Base-by-base conservation (phyloP, 2,888 invertebrate genomes). In the Nysson spinosus region DNA sequence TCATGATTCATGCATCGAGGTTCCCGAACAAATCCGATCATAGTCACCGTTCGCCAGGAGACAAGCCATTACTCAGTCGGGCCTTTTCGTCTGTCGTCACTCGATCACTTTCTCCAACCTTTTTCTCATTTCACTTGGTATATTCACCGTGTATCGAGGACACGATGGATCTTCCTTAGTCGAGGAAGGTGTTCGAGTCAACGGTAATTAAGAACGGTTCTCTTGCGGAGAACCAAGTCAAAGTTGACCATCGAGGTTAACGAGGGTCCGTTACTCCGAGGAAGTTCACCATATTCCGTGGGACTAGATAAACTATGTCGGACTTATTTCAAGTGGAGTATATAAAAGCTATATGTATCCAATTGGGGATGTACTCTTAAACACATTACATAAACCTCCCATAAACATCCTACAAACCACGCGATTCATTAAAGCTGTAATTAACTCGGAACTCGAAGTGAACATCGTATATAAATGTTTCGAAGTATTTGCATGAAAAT, bases 1-100 rank as follows among this genome's bases (percentile, higher is more conserved):
- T 77, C 75, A 69, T 77, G 77, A 77, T 77, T 77, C 77, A 75
- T 66, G 52, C 57, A 47, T 62, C 35, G 49, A 49, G 69, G 37
- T 50, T 43, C 37, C 46, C 26, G 35, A 28, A 56, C 51, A 44
- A 72, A 77, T 77, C 63, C 55, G 69, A 61, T 56, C 77, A 52
- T 50, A 54, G 39, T 57, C 46, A 12, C 30, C 52, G 16, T 51
- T n/a, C 46, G 34, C 35, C 35, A 32, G 28, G 9, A 47, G 19
- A 35, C 55, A 43, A 28, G 54, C 34, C 34, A 17, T 51, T 51
- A 26, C 22, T 30, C 34, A 22, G 3, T n/a, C 5, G 19, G 26
- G 30, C 30, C 19, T 54, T 32, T 34, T 20, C 30, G 12, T 6
- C 5, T 5, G 9, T 24, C n/a, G n/a, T n/a, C n/a, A n/a, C n/a